Percentiles rank a stretch among this genome's conserved stretches.
These are phyloP conservation scores for Drosophila setifemur DNA, from an alignment of 1,140 invertebrate genomes.

Conservation along the genomic window DNA sequence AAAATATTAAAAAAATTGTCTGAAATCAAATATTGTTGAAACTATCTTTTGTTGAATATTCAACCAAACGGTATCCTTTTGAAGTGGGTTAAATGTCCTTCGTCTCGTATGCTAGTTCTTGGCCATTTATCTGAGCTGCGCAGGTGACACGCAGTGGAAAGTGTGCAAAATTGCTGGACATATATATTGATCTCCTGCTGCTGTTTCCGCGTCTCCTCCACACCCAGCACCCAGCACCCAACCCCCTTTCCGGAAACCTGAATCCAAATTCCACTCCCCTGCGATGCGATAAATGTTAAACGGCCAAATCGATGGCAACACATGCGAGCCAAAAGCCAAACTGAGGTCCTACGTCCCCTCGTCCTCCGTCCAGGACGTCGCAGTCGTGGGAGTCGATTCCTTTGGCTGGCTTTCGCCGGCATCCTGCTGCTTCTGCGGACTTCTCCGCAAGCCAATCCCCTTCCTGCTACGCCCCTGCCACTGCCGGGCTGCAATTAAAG, in stretches of 20 bases:
- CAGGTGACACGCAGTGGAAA: slow-evolving; percentile 76
- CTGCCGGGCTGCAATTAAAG: slow-evolving; percentile 35
- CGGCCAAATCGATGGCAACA: slow-evolving; percentile 78
- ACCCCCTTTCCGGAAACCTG: neutral
- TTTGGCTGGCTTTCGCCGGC: slow-evolving; percentile 25
- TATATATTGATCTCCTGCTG: slow-evolving; percentile 61
- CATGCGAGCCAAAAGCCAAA: slow-evolving; percentile 52
- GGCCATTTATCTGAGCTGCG: slow-evolving; percentile 72
- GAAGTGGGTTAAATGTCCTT: slow-evolving; percentile 10
- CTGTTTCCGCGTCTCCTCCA: neutral
- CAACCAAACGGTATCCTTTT: neutral
- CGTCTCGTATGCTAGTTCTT: slow-evolving; percentile 11
- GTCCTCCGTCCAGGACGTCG: neutral
- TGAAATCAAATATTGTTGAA: too few relatives aligned
- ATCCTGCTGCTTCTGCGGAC: slow-evolving; percentile 16
- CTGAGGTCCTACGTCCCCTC: neutral
- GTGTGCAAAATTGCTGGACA: slow-evolving; percentile 72
- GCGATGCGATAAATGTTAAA: slow-evolving; percentile 70
- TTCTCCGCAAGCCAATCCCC: neutral
- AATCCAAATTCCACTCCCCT: slow-evolving; percentile 43
- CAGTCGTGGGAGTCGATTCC: slow-evolving; percentile 15
- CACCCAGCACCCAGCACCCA: neutral
- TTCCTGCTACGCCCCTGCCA: neutral
- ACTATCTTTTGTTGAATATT: too few relatives aligned
- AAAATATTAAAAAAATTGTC: too few relatives aligned